Evolutionary conservation across 2,888 invertebrate species (phyloP).

Genomic region (Craniophora ligustri): DNA sequence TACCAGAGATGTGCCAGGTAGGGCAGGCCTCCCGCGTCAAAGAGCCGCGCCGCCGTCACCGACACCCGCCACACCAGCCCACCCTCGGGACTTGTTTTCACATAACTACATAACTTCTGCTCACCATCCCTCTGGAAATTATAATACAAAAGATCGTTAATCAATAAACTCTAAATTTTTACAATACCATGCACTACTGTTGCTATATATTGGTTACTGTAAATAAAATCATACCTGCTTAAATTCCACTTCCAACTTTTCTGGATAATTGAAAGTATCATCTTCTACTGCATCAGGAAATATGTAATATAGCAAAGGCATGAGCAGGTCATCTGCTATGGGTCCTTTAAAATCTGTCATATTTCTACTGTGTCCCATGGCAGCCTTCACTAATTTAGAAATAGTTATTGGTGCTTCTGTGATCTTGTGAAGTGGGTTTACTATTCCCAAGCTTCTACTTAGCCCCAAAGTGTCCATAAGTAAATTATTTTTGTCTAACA

Average conservation of each 20-base stretch:
- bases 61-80: conserved; percentile 95
- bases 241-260: conserved; percentile 81
- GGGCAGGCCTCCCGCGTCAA: conserved; percentile 93
- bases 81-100: conserved; percentile 94
- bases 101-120: conserved; percentile 82
- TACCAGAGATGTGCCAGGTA: conserved; percentile 97
- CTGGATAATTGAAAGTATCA: conserved; percentile 86
- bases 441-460: conserved; percentile 81
- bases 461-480: conserved; percentile 84
- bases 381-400: conserved; percentile 87
- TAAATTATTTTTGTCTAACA: conserved; percentile 87
- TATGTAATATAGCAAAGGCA: conserved; percentile 93
- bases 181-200: conserved; percentile 16
- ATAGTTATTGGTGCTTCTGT: conserved; percentile 94
- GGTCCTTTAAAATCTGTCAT: conserved; percentile 92
- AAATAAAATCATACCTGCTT: conserved; percentile 67
- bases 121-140: conserved; percentile 82
- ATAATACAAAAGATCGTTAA: not conserved
- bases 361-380: conserved; percentile 83
- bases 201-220: conserved; percentile 29
- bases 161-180: not conserved
- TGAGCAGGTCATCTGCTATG: conserved; percentile 92
- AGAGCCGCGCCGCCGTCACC: conserved; percentile 91
- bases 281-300: conserved; percentile 96
- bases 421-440: conserved; percentile 91